A percentile compares a stretch with the other conserved stretches of the same genome.
These are phyloP conservation scores for Heliconius hermathena DNA, from an alignment of 1,140 invertebrate genomes.

Conservation along the genomic window DNA sequence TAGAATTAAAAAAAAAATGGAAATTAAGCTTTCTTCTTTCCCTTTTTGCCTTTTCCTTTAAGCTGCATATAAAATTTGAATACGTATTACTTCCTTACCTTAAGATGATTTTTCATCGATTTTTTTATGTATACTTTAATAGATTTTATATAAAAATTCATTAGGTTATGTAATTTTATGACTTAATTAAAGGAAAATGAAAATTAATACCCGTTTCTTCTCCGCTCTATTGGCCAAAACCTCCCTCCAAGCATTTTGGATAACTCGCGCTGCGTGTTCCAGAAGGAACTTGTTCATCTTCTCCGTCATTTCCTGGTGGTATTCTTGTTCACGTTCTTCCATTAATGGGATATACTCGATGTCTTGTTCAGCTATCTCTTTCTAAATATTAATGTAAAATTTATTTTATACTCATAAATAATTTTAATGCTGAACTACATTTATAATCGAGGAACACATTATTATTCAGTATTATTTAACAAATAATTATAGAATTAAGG, in stretches of 20 bases:
- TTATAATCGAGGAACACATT: too few species aligned
- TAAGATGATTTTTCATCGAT: background rate
- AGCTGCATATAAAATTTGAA: slow-evolving; percentile 47
- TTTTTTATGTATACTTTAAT: background rate
- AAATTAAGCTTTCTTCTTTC: slow-evolving; percentile 64
- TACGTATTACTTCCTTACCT: background rate
- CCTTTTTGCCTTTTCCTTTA: slow-evolving; percentile 69
- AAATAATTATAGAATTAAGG: background rate
- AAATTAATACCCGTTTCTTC: slow-evolving; percentile 68
- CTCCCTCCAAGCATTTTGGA: slow-evolving; percentile 71
- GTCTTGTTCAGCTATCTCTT: slow-evolving; percentile 71
- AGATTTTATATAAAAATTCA: too few species aligned
- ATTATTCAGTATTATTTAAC: too few species aligned
- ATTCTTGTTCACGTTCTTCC: slow-evolving; percentile 77
- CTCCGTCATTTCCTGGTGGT: slow-evolving; percentile 72
- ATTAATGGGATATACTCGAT: slow-evolving; percentile 74
- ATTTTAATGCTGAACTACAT: too few species aligned
- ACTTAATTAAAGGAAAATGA: too few species aligned
- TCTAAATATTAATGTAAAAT: background rate
- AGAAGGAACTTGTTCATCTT: slow-evolving; percentile 73
- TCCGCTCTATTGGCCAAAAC: slow-evolving; percentile 70
- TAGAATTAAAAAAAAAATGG: slow-evolving; percentile 12
- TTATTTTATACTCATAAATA: too few species aligned
- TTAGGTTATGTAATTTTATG: too few species aligned
- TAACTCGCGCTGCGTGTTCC: slow-evolving; percentile 74